Conservation (phyloP, 1,140 invertebrate species). For the Eufriesea mexicana region DNA sequence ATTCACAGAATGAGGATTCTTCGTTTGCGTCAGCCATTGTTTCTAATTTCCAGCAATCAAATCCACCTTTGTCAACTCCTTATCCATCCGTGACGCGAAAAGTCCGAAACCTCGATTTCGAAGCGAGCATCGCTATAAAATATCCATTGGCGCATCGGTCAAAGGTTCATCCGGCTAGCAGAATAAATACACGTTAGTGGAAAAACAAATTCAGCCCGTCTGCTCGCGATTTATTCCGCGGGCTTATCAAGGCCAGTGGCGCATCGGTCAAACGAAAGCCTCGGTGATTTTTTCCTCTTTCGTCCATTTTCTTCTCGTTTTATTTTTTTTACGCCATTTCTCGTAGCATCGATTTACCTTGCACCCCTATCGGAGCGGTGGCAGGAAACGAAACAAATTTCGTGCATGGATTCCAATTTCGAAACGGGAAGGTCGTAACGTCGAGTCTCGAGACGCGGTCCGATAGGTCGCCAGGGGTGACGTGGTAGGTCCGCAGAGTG, state of each 20-base stretch:
- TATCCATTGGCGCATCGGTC: neutral
- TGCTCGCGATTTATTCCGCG: conserved; percentile 6
- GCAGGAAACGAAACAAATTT: conserved; percentile 54
- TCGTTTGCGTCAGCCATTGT: too few species aligned
- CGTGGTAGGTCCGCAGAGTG: conserved; percentile 44
- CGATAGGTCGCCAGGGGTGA: conserved; percentile 31
- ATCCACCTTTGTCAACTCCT: too few species aligned
- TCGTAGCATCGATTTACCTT: neutral
- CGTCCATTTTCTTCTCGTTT: too few species aligned
- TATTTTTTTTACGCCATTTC: neutral
- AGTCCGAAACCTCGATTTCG: too few species aligned
- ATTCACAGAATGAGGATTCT: too few species aligned
- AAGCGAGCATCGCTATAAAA: neutral
- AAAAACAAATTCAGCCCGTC: conserved; percentile 19
- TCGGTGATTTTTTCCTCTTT: neutral
- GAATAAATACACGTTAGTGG: conserved; percentile 18
- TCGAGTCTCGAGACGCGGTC: conserved; percentile 36
- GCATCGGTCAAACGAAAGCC: conserved; percentile 2
- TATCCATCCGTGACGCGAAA: too few species aligned
- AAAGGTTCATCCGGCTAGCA: neutral
- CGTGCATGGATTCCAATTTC: conserved; percentile 46
- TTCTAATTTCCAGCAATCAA: too few species aligned
- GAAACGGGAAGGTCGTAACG: conserved; percentile 27
- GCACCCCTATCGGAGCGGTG: neutral
- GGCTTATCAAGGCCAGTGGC: neutral